phyloP scores from a whole-genome alignment of 2,888 invertebrate species.

The Noctua janthe region DNA sequence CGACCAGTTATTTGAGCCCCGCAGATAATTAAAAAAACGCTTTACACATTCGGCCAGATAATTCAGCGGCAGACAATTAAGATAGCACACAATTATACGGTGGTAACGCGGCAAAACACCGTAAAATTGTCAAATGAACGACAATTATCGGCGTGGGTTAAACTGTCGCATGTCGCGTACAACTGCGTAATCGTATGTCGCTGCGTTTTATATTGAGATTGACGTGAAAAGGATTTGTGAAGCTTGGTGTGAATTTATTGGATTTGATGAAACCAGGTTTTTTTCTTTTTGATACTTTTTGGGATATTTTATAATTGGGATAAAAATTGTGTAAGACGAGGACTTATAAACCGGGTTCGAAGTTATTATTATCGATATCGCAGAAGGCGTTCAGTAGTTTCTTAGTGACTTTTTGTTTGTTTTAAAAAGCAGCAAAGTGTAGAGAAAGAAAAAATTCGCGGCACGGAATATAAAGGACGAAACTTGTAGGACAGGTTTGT shows the following conservation, averaged over 20 bases:
- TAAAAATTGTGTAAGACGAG: neutral
- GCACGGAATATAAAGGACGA: neutral
- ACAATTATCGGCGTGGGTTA: slow-evolving; percentile 82
- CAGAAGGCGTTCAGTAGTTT: neutral
- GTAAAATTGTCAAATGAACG: slow-evolving; percentile 86
- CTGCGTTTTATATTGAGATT: slow-evolving; percentile 85
- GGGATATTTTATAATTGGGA: neutral
- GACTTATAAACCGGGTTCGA: neutral
- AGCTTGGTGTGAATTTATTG: slow-evolving; percentile 59
- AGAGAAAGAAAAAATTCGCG: neutral
- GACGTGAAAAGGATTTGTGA: slow-evolving; percentile 82
- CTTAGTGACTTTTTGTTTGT: neutral
- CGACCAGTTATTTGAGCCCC: slow-evolving; percentile 35
- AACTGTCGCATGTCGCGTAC: slow-evolving; percentile 71
- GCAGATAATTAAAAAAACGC: slow-evolving; percentile 52
- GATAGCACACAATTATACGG: slow-evolving; percentile 64
- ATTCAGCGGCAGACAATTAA: slow-evolving; percentile 60
- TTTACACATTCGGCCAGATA: slow-evolving; percentile 42
- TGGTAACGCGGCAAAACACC: slow-evolving; percentile 72
- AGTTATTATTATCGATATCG: neutral
- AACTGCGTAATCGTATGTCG: slow-evolving; percentile 81
- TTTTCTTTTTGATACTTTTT: neutral
- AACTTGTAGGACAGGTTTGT: neutral
- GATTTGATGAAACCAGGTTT: neutral
- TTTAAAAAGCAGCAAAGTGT: neutral